These are phyloP conservation scores for Syngnathus acus DNA, from an alignment of 2,797 vertebrate genomes.

Conservation along the genomic window DNA sequence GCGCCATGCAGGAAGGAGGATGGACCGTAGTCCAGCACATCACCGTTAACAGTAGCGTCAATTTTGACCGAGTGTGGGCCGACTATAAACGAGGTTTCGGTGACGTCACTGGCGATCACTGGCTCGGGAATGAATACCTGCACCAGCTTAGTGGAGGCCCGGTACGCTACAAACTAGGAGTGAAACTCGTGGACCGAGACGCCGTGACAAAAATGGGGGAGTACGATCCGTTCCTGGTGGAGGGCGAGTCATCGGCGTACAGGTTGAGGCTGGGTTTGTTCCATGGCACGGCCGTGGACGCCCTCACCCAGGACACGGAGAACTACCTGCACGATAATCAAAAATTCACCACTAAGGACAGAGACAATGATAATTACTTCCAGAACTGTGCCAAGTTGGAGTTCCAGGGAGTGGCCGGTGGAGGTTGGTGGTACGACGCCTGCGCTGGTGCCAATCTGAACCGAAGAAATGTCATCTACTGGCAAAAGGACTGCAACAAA, in stretches of 20 bases:
- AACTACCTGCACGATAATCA: conserved; percentile 87
- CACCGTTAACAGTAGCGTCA: conserved; percentile 74
- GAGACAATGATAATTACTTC: conserved; percentile 81
- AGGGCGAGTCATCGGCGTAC: conserved; percentile 70
- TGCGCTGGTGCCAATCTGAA: conserved; percentile 81
- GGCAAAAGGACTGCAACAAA: conserved; percentile 82
- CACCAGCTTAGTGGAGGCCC: conserved; percentile 71
- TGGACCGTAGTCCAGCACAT: conserved; percentile 86
- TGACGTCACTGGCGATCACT: conserved; percentile 70
- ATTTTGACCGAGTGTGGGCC: conserved; percentile 78
- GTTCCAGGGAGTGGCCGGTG: conserved; percentile 72
- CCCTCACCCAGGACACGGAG: conserved; percentile 78
- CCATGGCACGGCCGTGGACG: conserved; percentile 74
- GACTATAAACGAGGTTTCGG: conserved; percentile 80
- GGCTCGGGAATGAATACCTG: conserved; percentile 82
- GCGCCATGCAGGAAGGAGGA: conserved; percentile 82
- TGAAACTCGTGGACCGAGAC: conserved; percentile 77
- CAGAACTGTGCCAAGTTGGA: conserved; percentile 80
- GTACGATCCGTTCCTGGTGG: conserved; percentile 75
- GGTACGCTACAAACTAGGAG: conserved; percentile 65
- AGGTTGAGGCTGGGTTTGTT: conserved; percentile 77
- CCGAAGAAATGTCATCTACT: conserved; percentile 79
- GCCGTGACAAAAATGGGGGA: conserved; percentile 70
- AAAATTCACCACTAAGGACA: conserved; percentile 81
- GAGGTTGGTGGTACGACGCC: conserved; percentile 81